Percentiles rank a stretch among this genome's conserved stretches.
These are phyloP conservation scores for Pomacea maculata DNA, from an alignment of 1,140 invertebrate species.

Conservation along the genomic window DNA sequence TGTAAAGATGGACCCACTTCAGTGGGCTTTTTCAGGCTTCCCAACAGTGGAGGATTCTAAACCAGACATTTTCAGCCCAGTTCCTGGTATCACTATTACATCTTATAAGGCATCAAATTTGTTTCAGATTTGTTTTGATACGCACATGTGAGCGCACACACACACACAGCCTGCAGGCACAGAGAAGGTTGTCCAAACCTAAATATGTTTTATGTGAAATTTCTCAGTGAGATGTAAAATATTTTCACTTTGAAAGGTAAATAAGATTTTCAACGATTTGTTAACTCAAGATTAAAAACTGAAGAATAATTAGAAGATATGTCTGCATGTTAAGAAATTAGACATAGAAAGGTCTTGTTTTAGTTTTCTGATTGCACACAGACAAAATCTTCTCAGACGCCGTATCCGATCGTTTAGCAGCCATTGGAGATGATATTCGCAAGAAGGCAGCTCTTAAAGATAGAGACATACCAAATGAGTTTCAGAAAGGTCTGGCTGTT, in stretches of 20 bases:
- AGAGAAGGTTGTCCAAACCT: not conserved
- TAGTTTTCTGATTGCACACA: not conserved
- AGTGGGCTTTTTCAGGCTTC: slow-evolving; percentile 6
- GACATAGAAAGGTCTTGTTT: too few relatives aligned
- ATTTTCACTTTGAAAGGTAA: not conserved
- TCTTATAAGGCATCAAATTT: not conserved
- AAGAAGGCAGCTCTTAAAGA: slow-evolving; percentile 19
- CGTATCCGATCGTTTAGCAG: not conserved
- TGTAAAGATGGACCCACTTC: not conserved
- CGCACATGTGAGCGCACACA: too few relatives aligned
- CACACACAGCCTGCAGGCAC: too few relatives aligned
- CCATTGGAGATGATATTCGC: slow-evolving; percentile 2
- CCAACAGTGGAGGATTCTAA: not conserved
- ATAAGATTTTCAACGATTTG: too few relatives aligned
- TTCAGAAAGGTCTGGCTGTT: not conserved
- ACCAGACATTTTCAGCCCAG: not conserved
- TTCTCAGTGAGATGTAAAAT: not conserved
- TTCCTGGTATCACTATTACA: not conserved
- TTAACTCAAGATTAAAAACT: too few relatives aligned
- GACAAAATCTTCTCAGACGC: not conserved
- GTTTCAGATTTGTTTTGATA: not conserved
- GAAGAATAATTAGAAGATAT: too few relatives aligned
- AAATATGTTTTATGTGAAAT: not conserved
- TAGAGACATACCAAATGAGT: slow-evolving; percentile 13
- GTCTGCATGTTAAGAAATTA: too few relatives aligned